A percentile compares a stretch with the other conserved stretches of the same genome.
phyloP scores from a whole-genome alignment of 35 echinoderm and acorn worm species.

The Patiria miniata region DNA sequence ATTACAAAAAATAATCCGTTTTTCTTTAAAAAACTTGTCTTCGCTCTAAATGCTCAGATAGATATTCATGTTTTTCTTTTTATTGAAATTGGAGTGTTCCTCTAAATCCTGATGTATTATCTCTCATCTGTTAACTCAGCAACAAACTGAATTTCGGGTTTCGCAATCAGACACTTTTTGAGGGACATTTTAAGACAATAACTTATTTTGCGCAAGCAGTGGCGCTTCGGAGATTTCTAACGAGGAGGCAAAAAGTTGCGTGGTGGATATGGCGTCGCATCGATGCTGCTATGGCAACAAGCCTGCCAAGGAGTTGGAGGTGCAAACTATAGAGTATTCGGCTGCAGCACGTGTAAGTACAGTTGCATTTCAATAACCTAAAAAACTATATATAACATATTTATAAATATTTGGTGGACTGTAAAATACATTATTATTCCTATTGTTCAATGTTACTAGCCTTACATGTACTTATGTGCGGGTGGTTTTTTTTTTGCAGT shows the following conservation, averaged over 20 bases:
- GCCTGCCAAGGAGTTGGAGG: conserved; percentile 29
- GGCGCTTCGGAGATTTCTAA: background rate
- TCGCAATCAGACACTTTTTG: background rate
- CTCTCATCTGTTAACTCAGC: no score
- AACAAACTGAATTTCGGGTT: no score
- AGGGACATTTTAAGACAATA: background rate
- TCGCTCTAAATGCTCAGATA: no score
- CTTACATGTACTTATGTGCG: background rate
- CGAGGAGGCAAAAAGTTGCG: background rate
- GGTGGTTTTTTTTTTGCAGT: conserved; percentile 34
- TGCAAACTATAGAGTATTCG: background rate
- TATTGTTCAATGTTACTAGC: background rate
- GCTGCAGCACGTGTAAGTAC: background rate
- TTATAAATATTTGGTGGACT: no score
- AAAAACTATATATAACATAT: no score
- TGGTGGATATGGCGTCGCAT: background rate
- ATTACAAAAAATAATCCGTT: no score
- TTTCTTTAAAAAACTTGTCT: no score
- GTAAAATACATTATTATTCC: no score
- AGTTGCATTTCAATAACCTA: background rate
- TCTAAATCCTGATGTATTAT: no score
- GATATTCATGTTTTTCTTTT: no score
- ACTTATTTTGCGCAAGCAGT: background rate
- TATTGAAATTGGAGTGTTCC: no score
- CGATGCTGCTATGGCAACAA: conserved; percentile 41